A percentile compares a stretch with the other conserved stretches of the same genome.
Evolutionary conservation across 2,888 invertebrate species (phyloP).

Genomic region (Conchocele bisecta): DNA sequence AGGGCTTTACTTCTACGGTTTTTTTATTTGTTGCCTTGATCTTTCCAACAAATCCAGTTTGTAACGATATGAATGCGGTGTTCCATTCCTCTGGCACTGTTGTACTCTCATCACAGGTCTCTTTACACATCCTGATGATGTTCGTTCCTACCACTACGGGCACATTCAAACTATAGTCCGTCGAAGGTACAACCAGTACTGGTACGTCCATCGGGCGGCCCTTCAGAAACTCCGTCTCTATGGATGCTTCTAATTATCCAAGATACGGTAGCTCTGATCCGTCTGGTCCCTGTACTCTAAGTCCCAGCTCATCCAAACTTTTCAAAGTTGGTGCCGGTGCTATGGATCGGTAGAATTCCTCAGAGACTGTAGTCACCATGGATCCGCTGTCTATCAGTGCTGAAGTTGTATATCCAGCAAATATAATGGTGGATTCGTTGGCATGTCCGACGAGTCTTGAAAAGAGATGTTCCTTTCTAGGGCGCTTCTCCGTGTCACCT

Average conservation of each 20-base stretch:
- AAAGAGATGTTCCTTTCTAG: background rate
- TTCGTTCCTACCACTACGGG: slow-evolving; percentile 13
- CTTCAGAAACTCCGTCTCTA: background rate
- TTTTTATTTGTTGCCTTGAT: slow-evolving; percentile 17
- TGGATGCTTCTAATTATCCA: slow-evolving; percentile 7
- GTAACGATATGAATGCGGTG: background rate
- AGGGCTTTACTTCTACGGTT: slow-evolving; percentile 2
- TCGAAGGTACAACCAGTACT: background rate
- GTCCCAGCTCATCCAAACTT: background rate
- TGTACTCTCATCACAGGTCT: background rate
- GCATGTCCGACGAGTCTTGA: background rate
- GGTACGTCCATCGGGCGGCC: background rate
- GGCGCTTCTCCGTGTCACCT: background rate
- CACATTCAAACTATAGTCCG: background rate
- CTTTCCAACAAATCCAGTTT: background rate
- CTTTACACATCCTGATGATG: background rate
- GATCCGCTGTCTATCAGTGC: slow-evolving; percentile 24
- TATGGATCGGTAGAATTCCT: background rate
- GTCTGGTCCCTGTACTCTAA: background rate
- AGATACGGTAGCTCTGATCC: slow-evolving; percentile 4
- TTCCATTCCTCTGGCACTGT: background rate
- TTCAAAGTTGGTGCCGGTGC: background rate
- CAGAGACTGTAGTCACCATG: slow-evolving; percentile 9
- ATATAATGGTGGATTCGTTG: background rate
- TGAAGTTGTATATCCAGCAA: background rate